phyloP scores from a whole-genome alignment of 2,113 vertebrate species.

The Aythya baeri region DNA sequence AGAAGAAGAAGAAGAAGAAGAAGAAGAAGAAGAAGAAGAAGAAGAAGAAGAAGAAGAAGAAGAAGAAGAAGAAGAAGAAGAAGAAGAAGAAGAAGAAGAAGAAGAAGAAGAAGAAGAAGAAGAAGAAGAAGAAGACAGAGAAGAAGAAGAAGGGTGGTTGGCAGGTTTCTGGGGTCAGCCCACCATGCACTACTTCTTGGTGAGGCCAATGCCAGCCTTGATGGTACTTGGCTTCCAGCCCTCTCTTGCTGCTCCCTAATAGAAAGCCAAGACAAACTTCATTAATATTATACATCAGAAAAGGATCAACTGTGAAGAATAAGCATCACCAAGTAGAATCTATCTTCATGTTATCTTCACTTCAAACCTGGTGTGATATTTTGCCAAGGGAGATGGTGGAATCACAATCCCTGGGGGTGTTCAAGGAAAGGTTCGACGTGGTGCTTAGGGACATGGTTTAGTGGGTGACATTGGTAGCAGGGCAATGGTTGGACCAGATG shows the following conservation, averaged over 20 bases:
- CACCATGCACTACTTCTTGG: not conserved
- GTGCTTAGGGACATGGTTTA: too few relatives aligned
- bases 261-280: not conserved
- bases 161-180: not conserved
- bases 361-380: not conserved
- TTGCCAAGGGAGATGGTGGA: not conserved
- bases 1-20: too few relatives aligned
- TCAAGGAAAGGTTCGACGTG: too few relatives aligned
- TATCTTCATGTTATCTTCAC: not conserved
- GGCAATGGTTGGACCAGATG: too few relatives aligned
- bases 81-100: too few relatives aligned
- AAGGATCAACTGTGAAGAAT: not conserved
- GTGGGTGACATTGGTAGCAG: too few relatives aligned
- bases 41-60: not conserved
- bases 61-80: too few relatives aligned
- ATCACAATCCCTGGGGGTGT: too few relatives aligned
- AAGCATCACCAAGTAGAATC: not conserved
- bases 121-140: too few relatives aligned
- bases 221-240: not conserved
- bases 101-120: too few relatives aligned
- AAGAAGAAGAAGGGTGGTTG: not conserved
- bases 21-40: too few relatives aligned
- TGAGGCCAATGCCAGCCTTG: not conserved
- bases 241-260: not conserved
- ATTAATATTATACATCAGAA: not conserved